These are phyloP conservation scores for Eupleurogrammus muticus DNA, from an alignment of 2,797 vertebrate species.

Conservation along the genomic window DNA sequence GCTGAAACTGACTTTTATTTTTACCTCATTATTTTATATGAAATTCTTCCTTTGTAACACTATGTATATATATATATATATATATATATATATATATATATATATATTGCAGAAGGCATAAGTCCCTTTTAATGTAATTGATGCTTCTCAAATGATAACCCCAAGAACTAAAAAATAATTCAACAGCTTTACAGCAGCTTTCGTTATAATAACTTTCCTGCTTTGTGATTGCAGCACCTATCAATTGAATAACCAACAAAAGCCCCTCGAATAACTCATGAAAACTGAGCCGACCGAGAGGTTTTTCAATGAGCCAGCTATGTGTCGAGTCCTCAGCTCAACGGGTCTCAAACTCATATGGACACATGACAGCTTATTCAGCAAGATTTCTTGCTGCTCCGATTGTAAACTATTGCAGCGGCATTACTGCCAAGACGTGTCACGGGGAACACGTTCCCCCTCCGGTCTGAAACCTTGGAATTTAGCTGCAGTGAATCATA, in stretches of 20 bases:
- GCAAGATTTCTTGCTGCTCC: slow-evolving; percentile 46
- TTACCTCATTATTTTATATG: too few species aligned
- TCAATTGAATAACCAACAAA: slow-evolving; percentile 22
- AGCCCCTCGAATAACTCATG: background rate
- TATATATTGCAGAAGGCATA: background rate
- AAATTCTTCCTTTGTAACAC: too few species aligned
- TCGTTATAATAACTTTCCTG: slow-evolving; percentile 16
- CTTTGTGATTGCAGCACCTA: background rate
- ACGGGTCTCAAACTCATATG: slow-evolving; percentile 20
- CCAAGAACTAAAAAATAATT: slow-evolving; percentile 1
- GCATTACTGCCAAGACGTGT: slow-evolving; percentile 38
- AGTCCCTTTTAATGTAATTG: background rate
- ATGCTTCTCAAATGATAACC: slow-evolving; percentile 18
- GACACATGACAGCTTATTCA: slow-evolving; percentile 39
- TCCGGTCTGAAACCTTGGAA: slow-evolving; percentile 32
- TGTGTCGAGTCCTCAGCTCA: slow-evolving; percentile 11
- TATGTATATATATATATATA: too few species aligned
- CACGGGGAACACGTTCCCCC: slow-evolving; percentile 31
- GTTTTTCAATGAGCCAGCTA: slow-evolving; percentile 13
- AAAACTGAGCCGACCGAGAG: slow-evolving; percentile 10
- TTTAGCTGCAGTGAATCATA: slow-evolving; percentile 16
- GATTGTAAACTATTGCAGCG: slow-evolving; percentile 41
- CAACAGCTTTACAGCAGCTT: slow-evolving; percentile 4
- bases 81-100: too few species aligned
- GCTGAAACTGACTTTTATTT: too few species aligned